Evolutionary conservation across 2,888 invertebrate species (phyloP), one percentile per base, ranked within the genome.

Genomic region (Ormyrus labotus): DNA sequence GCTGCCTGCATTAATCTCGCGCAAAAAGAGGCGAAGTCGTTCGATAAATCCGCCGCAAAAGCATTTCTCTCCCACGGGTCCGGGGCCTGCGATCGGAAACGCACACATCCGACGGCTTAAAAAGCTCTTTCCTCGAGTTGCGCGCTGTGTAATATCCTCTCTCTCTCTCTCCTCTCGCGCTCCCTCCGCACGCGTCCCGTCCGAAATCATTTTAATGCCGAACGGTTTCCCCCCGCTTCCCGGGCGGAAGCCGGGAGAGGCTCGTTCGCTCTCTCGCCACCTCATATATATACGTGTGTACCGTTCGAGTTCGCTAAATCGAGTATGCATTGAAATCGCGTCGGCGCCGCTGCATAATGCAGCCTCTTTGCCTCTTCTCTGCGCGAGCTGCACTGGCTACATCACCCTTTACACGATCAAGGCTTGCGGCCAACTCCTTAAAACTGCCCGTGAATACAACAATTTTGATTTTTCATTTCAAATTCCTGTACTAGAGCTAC

Each of bases 281-380:
- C 55, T 11, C 75, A 45, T 53, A 58, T 19, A 34, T 34, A 34
- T 10, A 57, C n/a, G 68, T 48, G 57, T 67, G 72, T 57, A 19
- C 34, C 34, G 2, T 34, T 34, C 58, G 64, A 58, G 60, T 34
- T 75, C 71, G 71, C 48, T 67, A 70, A 81, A 78, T 81, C 78
- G 74, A 78, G 78, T 81, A 81, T 78, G 78, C 75, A 78, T 81
- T 78, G 78, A 81, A 81, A 81, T 78, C 71, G 81, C 47, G 34
- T 9, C n/a, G 45, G 10, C 45, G 50, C 60, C 45, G 50, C 60
- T 81, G 48, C 75, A 81, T 81, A 75, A 81, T 81, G 75, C 78
- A 81, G 68, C 63, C 51, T 45, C 47, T 6, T 7, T 60, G 7
- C n/a, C n/a, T 58, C 5, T n/a, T n/a, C 13, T 11, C n/a, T 2